Conservation (phyloP, 2,797 vertebrate genomes). For the Malacoctenus gilli region DNA sequence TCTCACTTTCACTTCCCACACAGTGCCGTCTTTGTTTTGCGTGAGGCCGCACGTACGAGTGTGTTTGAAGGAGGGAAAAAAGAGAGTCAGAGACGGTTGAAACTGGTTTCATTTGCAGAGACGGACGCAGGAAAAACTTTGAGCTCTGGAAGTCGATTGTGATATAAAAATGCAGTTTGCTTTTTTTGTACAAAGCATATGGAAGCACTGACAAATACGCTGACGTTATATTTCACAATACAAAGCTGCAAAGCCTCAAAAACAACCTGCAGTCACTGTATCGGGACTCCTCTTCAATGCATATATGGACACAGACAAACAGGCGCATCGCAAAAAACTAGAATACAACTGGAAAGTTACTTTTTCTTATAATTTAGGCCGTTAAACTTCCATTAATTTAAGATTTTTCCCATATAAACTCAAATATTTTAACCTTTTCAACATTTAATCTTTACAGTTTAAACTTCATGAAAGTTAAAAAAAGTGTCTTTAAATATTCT, state of each 20-base stretch:
- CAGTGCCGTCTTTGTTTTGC: slow-evolving; percentile 17
- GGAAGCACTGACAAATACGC: slow-evolving; percentile 5
- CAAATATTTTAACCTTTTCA: too few species aligned
- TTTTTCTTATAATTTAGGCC: too few species aligned
- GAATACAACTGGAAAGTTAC: too few species aligned
- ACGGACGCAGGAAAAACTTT: neutral
- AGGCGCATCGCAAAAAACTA: too few species aligned
- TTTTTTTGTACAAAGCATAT: slow-evolving; percentile 7
- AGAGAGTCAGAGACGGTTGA: neutral
- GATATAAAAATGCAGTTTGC: neutral
- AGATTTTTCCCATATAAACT: too few species aligned
- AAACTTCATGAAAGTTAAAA: too few species aligned
- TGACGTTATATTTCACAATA: neutral
- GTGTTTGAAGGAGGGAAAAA: slow-evolving; percentile 1
- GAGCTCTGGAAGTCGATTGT: neutral
- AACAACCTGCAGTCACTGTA: neutral
- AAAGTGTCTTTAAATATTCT: too few species aligned
- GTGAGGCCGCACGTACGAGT: neutral
- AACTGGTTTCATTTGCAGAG: neutral
- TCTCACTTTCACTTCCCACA: slow-evolving; percentile 39
- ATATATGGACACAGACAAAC: neutral
- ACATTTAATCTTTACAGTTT: too few species aligned
- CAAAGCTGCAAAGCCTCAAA: too few species aligned
- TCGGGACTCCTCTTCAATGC: neutral
- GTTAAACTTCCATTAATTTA: too few species aligned